These are phyloP conservation scores for Pomacea canaliculata DNA, from an alignment of 2,888 invertebrate species.

Conservation along the genomic window DNA sequence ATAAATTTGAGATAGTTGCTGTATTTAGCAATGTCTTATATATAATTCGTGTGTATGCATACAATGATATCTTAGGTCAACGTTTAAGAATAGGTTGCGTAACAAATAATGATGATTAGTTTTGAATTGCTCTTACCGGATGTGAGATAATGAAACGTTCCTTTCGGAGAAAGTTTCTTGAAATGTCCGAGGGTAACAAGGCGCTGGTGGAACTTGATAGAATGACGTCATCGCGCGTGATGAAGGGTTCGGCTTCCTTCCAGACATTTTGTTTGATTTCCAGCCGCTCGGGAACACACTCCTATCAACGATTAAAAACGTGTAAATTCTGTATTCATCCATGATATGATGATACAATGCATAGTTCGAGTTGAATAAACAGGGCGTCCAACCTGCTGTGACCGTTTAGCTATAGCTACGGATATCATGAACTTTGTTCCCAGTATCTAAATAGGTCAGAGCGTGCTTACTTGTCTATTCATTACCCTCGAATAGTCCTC, in stretches of 20 bases:
- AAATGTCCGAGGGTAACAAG: slow-evolving; percentile 88
- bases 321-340: neutral
- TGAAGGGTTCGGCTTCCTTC: slow-evolving; percentile 80
- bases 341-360: neutral
- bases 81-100: no score
- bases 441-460: no score
- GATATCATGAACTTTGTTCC: no score
- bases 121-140: slow-evolving; percentile 74
- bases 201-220: slow-evolving; percentile 95
- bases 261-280: slow-evolving; percentile 87
- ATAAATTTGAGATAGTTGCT: neutral
- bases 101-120: no score
- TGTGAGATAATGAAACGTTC: slow-evolving; percentile 77
- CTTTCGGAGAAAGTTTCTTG: slow-evolving; percentile 82
- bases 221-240: slow-evolving; percentile 69
- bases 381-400: no score
- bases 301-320: slow-evolving; percentile 73
- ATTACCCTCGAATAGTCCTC: no score
- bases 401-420: no score
- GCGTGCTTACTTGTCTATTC: no score
- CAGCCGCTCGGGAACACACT: slow-evolving; percentile 92
- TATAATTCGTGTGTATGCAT: neutral
- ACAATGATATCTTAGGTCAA: neutral
- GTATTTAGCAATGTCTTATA: no score
- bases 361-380: no score